These are phyloP conservation scores for Lagorchestes hirsutus DNA, from an alignment of 2,797 vertebrate species.

Conservation along the genomic window DNA sequence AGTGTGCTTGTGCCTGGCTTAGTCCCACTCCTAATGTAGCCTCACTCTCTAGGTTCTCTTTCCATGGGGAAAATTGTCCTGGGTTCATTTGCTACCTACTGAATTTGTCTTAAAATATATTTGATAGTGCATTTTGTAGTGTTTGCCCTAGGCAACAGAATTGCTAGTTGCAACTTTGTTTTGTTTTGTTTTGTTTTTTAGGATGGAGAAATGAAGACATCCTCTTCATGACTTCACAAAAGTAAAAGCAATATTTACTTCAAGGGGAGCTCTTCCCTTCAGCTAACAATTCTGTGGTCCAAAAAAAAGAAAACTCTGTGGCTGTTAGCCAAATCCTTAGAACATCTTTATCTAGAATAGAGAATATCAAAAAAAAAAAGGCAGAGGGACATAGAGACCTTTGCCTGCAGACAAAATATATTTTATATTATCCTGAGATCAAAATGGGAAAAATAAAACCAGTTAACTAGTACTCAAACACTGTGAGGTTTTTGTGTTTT, in stretches of 20 bases:
- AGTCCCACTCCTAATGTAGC: not conserved
- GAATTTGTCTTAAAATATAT: not conserved
- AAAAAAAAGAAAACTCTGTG: not conserved
- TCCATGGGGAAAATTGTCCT: not conserved
- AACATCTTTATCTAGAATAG: accelerated
- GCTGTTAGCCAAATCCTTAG: not conserved
- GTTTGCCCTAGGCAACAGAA: not conserved
- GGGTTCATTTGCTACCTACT: not conserved
- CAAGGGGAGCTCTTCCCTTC: not conserved
- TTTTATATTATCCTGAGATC: not conserved
- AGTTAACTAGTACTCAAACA: not conserved
- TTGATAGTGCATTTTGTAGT: not conserved
- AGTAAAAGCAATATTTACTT: not conserved
- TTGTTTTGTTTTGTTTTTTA: not conserved
- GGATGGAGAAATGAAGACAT: not conserved
- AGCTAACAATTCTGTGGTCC: not conserved
- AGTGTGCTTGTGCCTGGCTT: not conserved
- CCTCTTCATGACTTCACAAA: not conserved
- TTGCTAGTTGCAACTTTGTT: not conserved
- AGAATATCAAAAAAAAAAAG: not conserved
- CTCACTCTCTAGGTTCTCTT: not conserved
- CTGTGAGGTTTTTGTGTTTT: not conserved
- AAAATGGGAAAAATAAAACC: not conserved
- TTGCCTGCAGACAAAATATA: not conserved
- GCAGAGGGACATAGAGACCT: accelerated